Base-by-base conservation (phyloP, 2,113 vertebrate species). In the Peromyscus polionotus region DNA sequence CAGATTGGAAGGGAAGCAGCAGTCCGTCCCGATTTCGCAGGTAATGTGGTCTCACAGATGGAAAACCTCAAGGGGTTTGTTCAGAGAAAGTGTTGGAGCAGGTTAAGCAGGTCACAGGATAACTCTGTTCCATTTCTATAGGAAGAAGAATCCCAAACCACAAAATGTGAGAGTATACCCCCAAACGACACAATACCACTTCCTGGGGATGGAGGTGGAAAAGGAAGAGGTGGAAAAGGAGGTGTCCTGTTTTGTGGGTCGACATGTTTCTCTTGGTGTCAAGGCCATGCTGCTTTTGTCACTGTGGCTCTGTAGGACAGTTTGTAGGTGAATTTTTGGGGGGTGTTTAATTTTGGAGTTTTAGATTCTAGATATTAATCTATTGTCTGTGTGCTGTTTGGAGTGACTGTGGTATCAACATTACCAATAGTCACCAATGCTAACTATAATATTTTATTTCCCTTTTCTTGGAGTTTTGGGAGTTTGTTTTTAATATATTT, bases 71-170 rank as follows among this genome's bases (percentile, higher is more conserved):
- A 84, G 42, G 24, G 80, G 63, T 12, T 45, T 12, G 26, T 24
- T 72, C 45, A 68, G 31, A 86, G n/a, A 57, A 39, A n/a, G 61
- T 83, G 88, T 39, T 51, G 39, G 26, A 94, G 48, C 39, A 77
- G 93, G 42, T 88, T 77, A 33, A 57, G 2, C 48, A 48, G 89
- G 28, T 8, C 42, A 95, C 42, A 79, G 65, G 75, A 16, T 75
- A 94, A 92, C 75, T 94, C 48, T 59, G 12, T 72, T 80, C n/a
- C 57, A 77, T 83, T 73, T 92, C 33, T 83, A 14, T n/a, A 51
- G 19, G 42, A 61, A n/a, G 22, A 95, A 65, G 79, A 57, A 67
- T 81, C 28, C 16, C 88, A 94, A 94, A 94, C 31, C 57, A 13
- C 92, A 86, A 90, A 81, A 39, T 85, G n/a, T 31, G n/a, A 42